phyloP scores from a whole-genome alignment of 2,113 vertebrate genomes.

The Erythrocercus mccallii region DNA sequence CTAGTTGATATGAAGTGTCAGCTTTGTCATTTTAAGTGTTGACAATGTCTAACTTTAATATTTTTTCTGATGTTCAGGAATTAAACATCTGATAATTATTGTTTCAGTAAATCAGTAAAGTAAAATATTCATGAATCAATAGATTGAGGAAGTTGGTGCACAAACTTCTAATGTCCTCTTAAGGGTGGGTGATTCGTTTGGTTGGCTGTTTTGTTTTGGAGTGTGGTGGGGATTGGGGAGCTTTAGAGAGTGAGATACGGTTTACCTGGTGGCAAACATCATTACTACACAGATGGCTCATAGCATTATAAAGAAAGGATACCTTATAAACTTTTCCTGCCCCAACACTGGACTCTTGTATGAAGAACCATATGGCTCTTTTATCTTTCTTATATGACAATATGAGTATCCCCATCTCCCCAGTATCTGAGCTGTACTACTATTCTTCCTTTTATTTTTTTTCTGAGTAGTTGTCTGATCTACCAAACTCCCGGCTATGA shows the following conservation, averaged over 20 bases:
- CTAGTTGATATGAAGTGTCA: not conserved
- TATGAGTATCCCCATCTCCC: not conserved
- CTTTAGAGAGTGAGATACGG: accelerated
- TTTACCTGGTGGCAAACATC: not conserved
- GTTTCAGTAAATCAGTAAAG: not conserved
- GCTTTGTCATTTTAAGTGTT: not conserved
- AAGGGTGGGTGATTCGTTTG: accelerated
- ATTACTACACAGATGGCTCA: not conserved
- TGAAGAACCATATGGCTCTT: not conserved
- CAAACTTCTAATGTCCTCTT: accelerated
- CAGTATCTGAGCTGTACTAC: not conserved
- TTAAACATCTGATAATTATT: not conserved
- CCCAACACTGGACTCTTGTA: not conserved
- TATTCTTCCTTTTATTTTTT: not conserved
- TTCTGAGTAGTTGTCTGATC: not conserved
- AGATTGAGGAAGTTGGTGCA: not conserved
- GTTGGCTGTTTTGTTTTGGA: not conserved
- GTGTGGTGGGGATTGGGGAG: not conserved
- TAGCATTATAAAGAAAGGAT: not conserved
- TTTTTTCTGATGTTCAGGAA: not conserved
- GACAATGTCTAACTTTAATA: not conserved
- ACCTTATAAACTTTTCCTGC: not conserved
- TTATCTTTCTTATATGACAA: not conserved
- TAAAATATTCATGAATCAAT: not conserved
- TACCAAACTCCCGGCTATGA: not conserved